Evolutionary conservation across 2,113 vertebrate genomes (phyloP).

Genomic region (Sceloporus undulatus): DNA sequence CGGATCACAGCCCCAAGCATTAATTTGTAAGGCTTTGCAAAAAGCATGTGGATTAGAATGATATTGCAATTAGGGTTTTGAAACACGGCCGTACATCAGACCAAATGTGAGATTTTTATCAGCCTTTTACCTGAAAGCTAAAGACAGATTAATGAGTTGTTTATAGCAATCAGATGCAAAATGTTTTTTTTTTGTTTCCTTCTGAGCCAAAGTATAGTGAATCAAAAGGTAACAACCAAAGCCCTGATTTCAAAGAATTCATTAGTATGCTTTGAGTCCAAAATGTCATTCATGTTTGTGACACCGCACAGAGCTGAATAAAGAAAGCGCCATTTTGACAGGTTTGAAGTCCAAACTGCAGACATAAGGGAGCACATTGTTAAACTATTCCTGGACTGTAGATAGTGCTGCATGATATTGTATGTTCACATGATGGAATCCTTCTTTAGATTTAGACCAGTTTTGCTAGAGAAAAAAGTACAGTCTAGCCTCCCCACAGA

Average conservation of each 20-base stretch:
- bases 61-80: neutral
- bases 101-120: slow-evolving; percentile 19
- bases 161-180: slow-evolving; percentile 52
- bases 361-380: neutral
- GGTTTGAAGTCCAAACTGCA: neutral
- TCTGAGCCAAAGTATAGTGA: slow-evolving; percentile 11
- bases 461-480: too few relatives aligned
- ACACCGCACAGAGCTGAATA: neutral
- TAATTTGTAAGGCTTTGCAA: slow-evolving; percentile 18
- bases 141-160: slow-evolving; percentile 47
- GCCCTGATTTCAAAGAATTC: neutral
- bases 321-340: neutral
- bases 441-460: too few relatives aligned
- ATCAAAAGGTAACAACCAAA: slow-evolving; percentile 3
- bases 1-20: slow-evolving; percentile 30
- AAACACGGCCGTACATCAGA: slow-evolving; percentile 19
- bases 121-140: slow-evolving; percentile 20
- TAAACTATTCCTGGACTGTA: neutral
- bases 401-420: too few relatives aligned
- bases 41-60: slow-evolving; percentile 48
- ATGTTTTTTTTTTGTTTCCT: slow-evolving; percentile 9
- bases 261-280: neutral
- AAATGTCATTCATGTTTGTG: neutral
- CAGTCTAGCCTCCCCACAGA: too few relatives aligned
- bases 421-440: too few relatives aligned